Percentiles rank a stretch among this genome's conserved stretches.
Evolutionary conservation across 2,797 vertebrate genomes (phyloP).

Genomic region (Kryptolebias ocellatus): DNA sequence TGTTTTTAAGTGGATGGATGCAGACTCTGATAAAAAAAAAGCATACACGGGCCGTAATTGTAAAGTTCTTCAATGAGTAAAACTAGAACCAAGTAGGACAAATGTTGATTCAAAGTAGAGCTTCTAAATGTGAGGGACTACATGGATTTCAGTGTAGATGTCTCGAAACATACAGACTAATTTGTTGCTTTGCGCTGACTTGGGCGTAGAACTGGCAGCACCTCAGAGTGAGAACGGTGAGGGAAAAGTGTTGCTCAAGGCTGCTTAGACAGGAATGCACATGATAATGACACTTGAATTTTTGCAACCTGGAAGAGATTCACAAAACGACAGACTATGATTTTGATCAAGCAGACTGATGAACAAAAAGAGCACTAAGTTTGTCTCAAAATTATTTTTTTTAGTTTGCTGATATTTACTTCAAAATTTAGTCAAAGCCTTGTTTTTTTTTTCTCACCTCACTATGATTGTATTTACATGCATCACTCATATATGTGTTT

Average conservation of each 20-base stretch:
- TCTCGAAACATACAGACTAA: conserved; percentile 34
- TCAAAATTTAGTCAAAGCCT: neutral
- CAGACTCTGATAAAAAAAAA: neutral
- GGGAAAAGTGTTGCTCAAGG: conserved; percentile 29
- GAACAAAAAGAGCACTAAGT: conserved; percentile 32
- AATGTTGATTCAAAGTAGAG: neutral
- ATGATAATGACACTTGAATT: conserved; percentile 53
- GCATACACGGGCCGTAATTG: too few relatives aligned
- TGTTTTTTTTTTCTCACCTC: neutral
- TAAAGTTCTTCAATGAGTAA: too few relatives aligned
- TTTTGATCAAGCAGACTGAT: conserved; percentile 45
- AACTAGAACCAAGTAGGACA: neutral
- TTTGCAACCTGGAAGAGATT: conserved; percentile 43
- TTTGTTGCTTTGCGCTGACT: conserved; percentile 32
- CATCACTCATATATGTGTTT: too few relatives aligned
- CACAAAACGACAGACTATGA: conserved; percentile 32
- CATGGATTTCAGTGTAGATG: conserved; percentile 14
- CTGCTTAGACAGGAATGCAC: conserved; percentile 49
- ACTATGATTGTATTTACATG: neutral
- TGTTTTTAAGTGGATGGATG: neutral
- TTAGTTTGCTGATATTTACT: too few relatives aligned
- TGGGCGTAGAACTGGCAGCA: conserved; percentile 42
- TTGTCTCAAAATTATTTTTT: too few relatives aligned
- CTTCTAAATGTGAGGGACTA: conserved; percentile 39
- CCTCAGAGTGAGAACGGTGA: conserved; percentile 30